Evolutionary conservation across 2,113 vertebrate species (phyloP).

Genomic region (Hirundichthys speculiger): DNA sequence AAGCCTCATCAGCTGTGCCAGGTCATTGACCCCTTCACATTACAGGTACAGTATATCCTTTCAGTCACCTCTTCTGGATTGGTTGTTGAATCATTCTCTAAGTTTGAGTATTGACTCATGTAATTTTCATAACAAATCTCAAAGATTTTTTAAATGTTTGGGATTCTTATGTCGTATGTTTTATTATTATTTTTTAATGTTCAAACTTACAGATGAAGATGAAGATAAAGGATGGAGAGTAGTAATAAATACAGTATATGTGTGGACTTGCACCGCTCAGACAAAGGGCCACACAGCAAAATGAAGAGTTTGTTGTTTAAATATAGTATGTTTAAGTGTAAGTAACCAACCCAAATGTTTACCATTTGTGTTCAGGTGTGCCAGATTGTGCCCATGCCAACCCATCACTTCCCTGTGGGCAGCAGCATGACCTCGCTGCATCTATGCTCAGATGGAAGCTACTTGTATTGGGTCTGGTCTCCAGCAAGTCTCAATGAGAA

Average conservation of each 20-base stretch:
- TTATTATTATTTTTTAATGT: background rate
- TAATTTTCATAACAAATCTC: too few relatives aligned
- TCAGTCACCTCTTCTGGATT: background rate
- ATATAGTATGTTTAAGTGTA: background rate
- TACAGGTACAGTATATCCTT: constrained; percentile 85
- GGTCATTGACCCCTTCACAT: constrained; percentile 93
- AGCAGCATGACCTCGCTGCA: constrained; percentile 96
- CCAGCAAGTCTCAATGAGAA: constrained; percentile 97
- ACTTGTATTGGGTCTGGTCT: constrained; percentile 98
- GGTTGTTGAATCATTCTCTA: too few relatives aligned
- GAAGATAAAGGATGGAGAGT: background rate
- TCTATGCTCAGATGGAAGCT: constrained; percentile 95
- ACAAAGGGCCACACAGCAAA: too few relatives aligned
- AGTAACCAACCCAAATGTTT: background rate
- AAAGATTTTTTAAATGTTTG: background rate
- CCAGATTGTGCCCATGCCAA: constrained; percentile 93
- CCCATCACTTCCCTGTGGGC: constrained; percentile 93
- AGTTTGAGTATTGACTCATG: too few relatives aligned
- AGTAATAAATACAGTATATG: background rate
- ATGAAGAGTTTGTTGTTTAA: too few relatives aligned
- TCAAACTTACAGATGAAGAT: background rate
- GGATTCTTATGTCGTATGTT: background rate
- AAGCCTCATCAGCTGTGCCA: constrained; percentile 98
- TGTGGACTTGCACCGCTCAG: too few relatives aligned
- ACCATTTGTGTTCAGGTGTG: constrained; percentile 82